Conservation (phyloP, 2,113 vertebrate species). For the Oncorhynchus keta region DNA sequence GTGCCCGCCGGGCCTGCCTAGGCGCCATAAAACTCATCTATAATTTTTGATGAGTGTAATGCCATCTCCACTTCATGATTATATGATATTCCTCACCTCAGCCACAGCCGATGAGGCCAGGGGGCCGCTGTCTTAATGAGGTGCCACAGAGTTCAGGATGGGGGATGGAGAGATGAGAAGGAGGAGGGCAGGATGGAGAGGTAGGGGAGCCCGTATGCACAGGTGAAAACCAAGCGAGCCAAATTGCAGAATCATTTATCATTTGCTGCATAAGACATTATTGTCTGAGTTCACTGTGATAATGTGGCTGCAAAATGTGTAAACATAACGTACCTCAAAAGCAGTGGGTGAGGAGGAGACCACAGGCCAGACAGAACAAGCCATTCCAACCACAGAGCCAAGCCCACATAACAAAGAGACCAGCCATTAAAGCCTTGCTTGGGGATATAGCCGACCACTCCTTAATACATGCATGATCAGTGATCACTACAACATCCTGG, state of each 20-base stretch:
- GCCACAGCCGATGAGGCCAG: slow-evolving; percentile 65
- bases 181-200: slow-evolving; percentile 18
- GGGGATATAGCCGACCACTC: slow-evolving; percentile 28
- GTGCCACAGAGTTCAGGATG: slow-evolving; percentile 64
- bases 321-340: slow-evolving; percentile 7
- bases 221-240: neutral
- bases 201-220: neutral
- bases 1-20: slow-evolving; percentile 41
- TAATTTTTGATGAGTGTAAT: slow-evolving; percentile 80
- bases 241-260: neutral
- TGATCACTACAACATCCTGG: too few species aligned
- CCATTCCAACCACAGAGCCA: slow-evolving; percentile 40
- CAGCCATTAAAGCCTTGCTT: slow-evolving; percentile 30
- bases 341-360: slow-evolving; percentile 19
- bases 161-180: slow-evolving; percentile 31
- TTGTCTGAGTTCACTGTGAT: neutral
- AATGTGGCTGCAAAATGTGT: neutral
- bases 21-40: slow-evolving; percentile 72
- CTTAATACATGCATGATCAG: too few species aligned
- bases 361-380: slow-evolving; percentile 16
- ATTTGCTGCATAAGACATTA: neutral
- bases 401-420: slow-evolving; percentile 14
- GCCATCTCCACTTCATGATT: slow-evolving; percentile 77
- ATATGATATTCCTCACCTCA: slow-evolving; percentile 78
- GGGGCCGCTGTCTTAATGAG: slow-evolving; percentile 68